Percentiles rank a stretch among this genome's conserved stretches.
phyloP scores from a whole-genome alignment of 2,797 vertebrate species.

The Gymnoscopelus microlampas region DNA sequence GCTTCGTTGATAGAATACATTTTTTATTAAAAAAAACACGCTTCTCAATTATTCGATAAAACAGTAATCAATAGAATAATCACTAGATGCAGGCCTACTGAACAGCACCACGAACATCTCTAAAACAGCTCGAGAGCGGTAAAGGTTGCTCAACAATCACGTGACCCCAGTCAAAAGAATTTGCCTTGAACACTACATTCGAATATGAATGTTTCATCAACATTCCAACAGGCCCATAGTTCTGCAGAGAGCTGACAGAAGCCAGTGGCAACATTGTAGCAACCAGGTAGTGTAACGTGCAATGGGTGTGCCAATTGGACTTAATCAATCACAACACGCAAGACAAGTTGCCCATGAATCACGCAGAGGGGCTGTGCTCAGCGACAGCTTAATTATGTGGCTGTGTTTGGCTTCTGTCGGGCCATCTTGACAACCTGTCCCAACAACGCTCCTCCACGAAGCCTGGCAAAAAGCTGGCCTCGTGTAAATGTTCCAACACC shows the following conservation, averaged over 20 bases:
- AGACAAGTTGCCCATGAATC: slow-evolving; percentile 71
- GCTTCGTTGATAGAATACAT: too few species aligned
- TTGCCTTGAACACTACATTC: slow-evolving; percentile 10
- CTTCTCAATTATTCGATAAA: too few species aligned
- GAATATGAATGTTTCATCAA: slow-evolving; percentile 11
- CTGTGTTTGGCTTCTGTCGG: slow-evolving; percentile 57
- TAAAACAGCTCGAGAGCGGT: slow-evolving; percentile 18
- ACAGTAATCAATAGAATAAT: too few species aligned
- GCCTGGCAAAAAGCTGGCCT: slow-evolving; percentile 43
- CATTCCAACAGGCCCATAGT: slow-evolving; percentile 25
- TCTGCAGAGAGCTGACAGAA: slow-evolving; percentile 18
- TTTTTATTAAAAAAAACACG: too few species aligned
- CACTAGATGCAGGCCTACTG: too few species aligned
- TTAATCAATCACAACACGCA: slow-evolving; percentile 44
- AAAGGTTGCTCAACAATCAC: neutral
- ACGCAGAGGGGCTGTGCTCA: slow-evolving; percentile 53
- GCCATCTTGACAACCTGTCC: slow-evolving; percentile 64
- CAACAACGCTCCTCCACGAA: slow-evolving; percentile 60
- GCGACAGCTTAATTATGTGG: slow-evolving; percentile 81
- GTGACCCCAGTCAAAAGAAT: neutral
- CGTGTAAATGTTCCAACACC: slow-evolving; percentile 47
- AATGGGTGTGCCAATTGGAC: slow-evolving; percentile 37
- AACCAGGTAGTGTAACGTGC: slow-evolving; percentile 43
- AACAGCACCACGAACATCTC: neutral
- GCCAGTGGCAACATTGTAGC: slow-evolving; percentile 22